Evolutionary conservation across 2,888 invertebrate species (phyloP).

Genomic region (Metalampra italica): DNA sequence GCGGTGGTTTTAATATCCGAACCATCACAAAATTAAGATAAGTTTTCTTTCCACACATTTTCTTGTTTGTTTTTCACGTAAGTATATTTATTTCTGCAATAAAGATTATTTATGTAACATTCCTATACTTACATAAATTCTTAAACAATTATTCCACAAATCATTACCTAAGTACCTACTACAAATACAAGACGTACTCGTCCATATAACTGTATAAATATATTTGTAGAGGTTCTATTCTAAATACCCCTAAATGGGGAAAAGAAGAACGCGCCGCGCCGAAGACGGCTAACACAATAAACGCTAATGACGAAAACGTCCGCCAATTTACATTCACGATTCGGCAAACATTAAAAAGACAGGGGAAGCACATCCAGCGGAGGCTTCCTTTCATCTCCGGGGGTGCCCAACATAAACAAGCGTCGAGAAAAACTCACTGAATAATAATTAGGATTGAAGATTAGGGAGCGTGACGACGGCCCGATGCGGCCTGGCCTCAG

Average conservation of each 20-base stretch:
- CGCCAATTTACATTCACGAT: constrained; percentile 51
- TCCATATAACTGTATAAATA: neutral
- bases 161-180: too few relatives aligned
- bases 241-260: neutral
- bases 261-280: neutral
- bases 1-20: too few relatives aligned
- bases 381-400: constrained; percentile 39
- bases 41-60: too few relatives aligned
- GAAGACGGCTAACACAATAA: constrained; percentile 20
- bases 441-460: constrained; percentile 35
- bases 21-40: too few relatives aligned
- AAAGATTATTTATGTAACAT: too few relatives aligned
- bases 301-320: constrained; percentile 40
- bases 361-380: constrained; percentile 17
- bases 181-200: too few relatives aligned
- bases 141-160: too few relatives aligned
- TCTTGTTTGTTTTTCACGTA: too few relatives aligned
- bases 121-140: too few relatives aligned
- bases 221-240: neutral
- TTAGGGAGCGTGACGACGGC: constrained; percentile 22
- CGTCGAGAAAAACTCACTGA: constrained; percentile 46
- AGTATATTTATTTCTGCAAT: too few relatives aligned
- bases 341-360: constrained; percentile 33
- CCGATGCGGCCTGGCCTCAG: constrained; percentile 38
- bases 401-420: constrained; percentile 30